phyloP scores from a whole-genome alignment of 1,140 invertebrate species.

The Ostrea denselamellosa region DNA sequence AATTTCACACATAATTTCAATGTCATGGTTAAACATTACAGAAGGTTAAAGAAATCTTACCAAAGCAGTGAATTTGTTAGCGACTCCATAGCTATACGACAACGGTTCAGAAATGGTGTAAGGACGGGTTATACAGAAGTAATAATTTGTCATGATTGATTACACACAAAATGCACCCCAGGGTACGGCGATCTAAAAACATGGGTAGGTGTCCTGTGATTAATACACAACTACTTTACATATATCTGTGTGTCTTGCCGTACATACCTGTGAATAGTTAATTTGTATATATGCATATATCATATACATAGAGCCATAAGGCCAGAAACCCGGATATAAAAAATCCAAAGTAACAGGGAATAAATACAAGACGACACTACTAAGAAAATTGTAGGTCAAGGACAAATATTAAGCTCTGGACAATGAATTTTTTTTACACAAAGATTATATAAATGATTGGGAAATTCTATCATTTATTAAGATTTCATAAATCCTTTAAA shows the following conservation, averaged over 20 bases:
- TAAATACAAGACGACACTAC: not conserved
- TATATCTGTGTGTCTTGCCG: not conserved
- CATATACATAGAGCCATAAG: not conserved
- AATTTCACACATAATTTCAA: too few species aligned
- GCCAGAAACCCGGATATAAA: not conserved
- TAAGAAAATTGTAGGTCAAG: not conserved
- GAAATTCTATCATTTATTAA: too few species aligned
- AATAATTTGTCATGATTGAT: conserved; percentile 7
- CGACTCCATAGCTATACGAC: not conserved
- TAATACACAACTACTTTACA: not conserved
- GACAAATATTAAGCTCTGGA: too few species aligned
- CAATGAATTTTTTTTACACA: too few species aligned
- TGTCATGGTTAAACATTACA: too few species aligned
- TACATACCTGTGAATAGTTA: too few species aligned
- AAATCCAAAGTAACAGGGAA: not conserved
- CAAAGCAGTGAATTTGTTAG: not conserved
- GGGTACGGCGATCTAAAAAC: not conserved
- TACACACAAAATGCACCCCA: not conserved
- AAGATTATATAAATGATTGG: too few species aligned
- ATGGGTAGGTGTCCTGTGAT: not conserved
- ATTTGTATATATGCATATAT: too few species aligned
- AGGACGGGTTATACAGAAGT: not conserved
- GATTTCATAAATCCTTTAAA: too few species aligned
- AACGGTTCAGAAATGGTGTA: not conserved
- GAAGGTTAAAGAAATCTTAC: not conserved